phyloP scores from a whole-genome alignment of 2,797 vertebrate genomes.

The Merluccius polli region DNA sequence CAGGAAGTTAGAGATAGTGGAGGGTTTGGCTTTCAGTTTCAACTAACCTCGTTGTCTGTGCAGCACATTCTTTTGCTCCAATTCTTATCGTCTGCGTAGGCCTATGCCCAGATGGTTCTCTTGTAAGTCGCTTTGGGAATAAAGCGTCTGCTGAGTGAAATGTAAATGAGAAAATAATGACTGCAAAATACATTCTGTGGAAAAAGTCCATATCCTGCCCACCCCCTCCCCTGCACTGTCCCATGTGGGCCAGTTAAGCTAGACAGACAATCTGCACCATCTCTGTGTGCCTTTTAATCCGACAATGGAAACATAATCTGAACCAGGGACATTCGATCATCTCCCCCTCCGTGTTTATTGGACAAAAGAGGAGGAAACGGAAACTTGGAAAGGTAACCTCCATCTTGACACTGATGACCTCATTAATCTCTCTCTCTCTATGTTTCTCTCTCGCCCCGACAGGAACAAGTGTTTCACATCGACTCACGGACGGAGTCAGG shows the following conservation, averaged over 20 bases:
- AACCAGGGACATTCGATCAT: constrained; percentile 26
- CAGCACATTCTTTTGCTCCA: too few relatives aligned
- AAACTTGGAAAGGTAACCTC: neutral
- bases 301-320: constrained; percentile 6
- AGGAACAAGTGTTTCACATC: constrained; percentile 92
- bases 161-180: too few relatives aligned
- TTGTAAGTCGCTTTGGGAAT: too few relatives aligned
- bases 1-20: neutral
- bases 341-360: constrained; percentile 42
- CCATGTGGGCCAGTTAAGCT: constrained; percentile 35
- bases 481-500: constrained; percentile 92
- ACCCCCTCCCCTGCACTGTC: constrained; percentile 33
- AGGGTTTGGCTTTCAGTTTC: neutral
- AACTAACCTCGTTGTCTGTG: too few relatives aligned
- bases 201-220: constrained; percentile 13
- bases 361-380: too few relatives aligned
- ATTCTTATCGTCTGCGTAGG: too few relatives aligned
- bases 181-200: too few relatives aligned
- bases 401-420: neutral
- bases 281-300: constrained; percentile 22
- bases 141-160: too few relatives aligned
- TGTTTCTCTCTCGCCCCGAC: constrained; percentile 16
- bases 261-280: neutral
- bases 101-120: too few relatives aligned
- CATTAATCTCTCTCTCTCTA: constrained; percentile 44